Conservation (phyloP, 1,140 invertebrate species). For the Hermetia illucens region DNA sequence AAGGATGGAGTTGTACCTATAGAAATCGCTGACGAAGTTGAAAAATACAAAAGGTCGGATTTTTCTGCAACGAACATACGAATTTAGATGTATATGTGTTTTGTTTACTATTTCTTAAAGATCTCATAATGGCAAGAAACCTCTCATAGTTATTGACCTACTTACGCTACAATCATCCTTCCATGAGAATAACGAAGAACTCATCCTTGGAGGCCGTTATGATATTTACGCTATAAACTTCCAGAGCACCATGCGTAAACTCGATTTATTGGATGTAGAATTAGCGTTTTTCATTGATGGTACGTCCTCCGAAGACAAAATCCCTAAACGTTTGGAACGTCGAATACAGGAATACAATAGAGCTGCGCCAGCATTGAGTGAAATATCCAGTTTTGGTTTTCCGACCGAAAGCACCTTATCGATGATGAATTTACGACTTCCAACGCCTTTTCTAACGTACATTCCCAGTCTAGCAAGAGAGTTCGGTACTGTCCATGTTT, state of each 20-base stretch:
- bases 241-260: background rate
- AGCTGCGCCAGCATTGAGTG: background rate
- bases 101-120: background rate
- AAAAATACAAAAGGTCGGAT: slow-evolving; percentile 1
- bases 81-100: background rate
- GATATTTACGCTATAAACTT: background rate
- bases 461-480: background rate
- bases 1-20: background rate
- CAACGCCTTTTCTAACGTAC: background rate
- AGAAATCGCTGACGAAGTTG: background rate
- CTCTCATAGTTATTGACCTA: background rate
- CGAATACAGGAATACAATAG: background rate
- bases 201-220: background rate
- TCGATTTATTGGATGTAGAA: background rate
- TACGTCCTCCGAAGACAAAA: background rate
- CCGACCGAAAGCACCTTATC: background rate
- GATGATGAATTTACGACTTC: background rate
- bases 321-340: background rate
- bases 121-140: background rate
- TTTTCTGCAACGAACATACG: background rate
- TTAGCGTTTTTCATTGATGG: background rate
- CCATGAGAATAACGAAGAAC: background rate
- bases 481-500: background rate
- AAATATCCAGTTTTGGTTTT: background rate
- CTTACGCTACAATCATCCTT: background rate